Evolutionary conservation across 2,113 vertebrate genomes (phyloP).

Genomic region (Philantomba maxwellii): DNA sequence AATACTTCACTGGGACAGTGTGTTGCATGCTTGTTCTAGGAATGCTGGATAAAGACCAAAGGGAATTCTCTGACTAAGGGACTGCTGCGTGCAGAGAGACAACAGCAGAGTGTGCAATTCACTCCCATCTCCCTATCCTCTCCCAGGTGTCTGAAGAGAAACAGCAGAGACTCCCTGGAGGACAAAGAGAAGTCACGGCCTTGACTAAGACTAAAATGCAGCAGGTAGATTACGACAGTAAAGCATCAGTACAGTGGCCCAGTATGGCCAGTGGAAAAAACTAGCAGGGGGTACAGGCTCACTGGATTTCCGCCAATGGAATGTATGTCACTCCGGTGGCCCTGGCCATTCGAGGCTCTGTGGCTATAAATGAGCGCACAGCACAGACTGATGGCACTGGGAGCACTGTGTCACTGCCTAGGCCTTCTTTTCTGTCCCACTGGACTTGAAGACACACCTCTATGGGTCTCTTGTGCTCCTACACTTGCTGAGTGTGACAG

Average conservation of each 20-base stretch:
- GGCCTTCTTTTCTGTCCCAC: no score
- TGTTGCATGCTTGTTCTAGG: not conserved
- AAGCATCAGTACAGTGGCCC: not conserved
- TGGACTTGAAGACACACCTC: no score
- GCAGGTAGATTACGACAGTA: not conserved
- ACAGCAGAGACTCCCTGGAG: not conserved
- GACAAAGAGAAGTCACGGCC: not conserved
- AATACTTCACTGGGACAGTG: not conserved
- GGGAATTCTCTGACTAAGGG: not conserved
- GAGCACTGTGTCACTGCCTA: no score
- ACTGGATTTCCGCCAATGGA: not conserved
- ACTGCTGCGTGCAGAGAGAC: not conserved
- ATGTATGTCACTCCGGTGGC: not conserved
- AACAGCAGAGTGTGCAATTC: not conserved
- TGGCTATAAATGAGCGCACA: not conserved
- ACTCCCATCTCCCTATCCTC: not conserved
- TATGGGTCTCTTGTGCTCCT: no score
- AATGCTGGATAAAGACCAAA: not conserved
- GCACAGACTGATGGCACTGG: no score
- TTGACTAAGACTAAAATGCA: not conserved
- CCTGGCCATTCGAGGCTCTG: not conserved
- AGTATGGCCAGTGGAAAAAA: not conserved
- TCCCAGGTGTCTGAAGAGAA: not conserved
- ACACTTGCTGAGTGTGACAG: no score
- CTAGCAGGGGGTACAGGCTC: not conserved